Evolutionary conservation across 1,140 invertebrate species (phyloP).

Genomic region (Diploscapter pachys): DNA sequence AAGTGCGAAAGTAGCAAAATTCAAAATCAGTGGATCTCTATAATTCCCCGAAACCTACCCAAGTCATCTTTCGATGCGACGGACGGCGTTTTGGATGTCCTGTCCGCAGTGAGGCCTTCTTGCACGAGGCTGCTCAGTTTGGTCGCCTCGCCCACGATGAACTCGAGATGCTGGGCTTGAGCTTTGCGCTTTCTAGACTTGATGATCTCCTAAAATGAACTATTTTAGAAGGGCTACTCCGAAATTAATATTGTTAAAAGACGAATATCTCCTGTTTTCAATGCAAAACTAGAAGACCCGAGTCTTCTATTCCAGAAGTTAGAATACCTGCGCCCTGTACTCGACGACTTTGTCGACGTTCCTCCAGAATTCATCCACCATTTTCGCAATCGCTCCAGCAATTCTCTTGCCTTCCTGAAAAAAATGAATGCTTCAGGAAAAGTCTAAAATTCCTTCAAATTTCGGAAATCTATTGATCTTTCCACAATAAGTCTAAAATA

Average conservation of each 20-base stretch:
- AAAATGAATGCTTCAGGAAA: constrained; percentile 20
- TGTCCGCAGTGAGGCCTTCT: constrained; percentile 42
- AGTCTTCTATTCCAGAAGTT: not conserved
- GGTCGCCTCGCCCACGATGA: constrained; percentile 97
- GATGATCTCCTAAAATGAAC: constrained; percentile 46
- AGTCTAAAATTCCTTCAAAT: constrained; percentile 10
- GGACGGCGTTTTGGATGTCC: constrained; percentile 34
- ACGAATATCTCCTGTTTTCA: not conserved
- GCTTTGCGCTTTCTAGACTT: constrained; percentile 72
- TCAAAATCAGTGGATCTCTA: no score
- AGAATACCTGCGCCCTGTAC: constrained; percentile 36
- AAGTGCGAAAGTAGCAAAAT: no score
- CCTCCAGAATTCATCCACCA: constrained; percentile 87
- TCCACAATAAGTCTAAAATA: constrained; percentile 19
- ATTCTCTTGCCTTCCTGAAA: constrained; percentile 64
- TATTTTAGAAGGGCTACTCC: not conserved
- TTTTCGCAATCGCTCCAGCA: constrained; percentile 83
- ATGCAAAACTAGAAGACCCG: constrained; percentile 17
- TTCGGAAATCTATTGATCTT: constrained; percentile 17
- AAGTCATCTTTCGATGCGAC: constrained; percentile 18
- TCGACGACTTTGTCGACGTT: constrained; percentile 56
- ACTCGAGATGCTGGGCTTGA: constrained; percentile 91
- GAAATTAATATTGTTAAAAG: constrained; percentile 29
- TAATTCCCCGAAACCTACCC: no score
- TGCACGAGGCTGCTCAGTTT: constrained; percentile 76